Conservation (phyloP, 1,140 invertebrate species). For the Neelides sp. region DNA sequence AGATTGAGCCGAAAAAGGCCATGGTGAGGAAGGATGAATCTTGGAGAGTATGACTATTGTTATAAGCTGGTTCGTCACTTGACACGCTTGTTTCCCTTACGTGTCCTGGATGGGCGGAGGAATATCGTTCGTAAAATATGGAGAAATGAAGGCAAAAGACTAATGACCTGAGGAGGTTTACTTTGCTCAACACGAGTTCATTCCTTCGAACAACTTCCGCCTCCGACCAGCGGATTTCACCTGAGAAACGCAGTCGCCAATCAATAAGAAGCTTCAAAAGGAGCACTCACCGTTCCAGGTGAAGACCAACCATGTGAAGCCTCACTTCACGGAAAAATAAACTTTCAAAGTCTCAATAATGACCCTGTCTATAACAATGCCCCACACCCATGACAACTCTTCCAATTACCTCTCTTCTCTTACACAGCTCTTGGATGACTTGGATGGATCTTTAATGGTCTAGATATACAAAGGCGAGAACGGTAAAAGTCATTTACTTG, state of each 20-base stretch:
- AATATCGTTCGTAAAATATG: background rate
- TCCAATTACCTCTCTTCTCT: background rate
- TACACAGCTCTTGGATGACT: too few species aligned
- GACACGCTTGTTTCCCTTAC: background rate
- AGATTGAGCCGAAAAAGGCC: constrained; percentile 30
- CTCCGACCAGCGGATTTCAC: too few species aligned
- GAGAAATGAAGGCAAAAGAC: background rate
- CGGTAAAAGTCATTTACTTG: background rate
- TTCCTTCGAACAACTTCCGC: background rate
- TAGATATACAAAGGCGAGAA: background rate
- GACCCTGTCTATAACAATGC: background rate
- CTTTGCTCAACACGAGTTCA: background rate
- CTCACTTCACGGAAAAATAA: background rate
- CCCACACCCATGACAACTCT: background rate
- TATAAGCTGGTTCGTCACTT: background rate
- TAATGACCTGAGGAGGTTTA: background rate
- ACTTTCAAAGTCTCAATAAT: background rate
- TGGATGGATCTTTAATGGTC: too few species aligned
- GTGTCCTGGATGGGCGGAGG: background rate
- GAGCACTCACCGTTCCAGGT: too few species aligned
- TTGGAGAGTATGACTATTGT: background rate
- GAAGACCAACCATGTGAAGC: too few species aligned
- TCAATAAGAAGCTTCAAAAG: too few species aligned
- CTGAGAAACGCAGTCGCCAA: too few species aligned
- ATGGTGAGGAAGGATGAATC: constrained; percentile 6